These are phyloP conservation scores for Macroteleia sp. DNA, from an alignment of 2,888 invertebrate genomes.

Conservation along the genomic window DNA sequence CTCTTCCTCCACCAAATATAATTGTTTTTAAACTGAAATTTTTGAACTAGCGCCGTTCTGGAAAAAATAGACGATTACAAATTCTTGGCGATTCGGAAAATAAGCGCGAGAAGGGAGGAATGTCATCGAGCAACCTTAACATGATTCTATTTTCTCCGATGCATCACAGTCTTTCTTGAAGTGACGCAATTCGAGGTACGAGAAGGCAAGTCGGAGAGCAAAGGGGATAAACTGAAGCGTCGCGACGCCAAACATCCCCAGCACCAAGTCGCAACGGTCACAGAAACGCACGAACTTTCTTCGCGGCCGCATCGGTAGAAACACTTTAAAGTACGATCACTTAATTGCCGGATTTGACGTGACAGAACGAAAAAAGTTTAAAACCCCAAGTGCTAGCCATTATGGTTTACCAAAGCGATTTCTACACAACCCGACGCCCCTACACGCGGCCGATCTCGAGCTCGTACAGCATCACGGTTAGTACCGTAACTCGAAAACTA, in stretches of 20 bases:
- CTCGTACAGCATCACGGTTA: slow-evolving; percentile 92
- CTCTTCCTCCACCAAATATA: slow-evolving; percentile 11
- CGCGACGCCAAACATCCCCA: slow-evolving; percentile 65
- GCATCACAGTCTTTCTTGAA: slow-evolving; percentile 69
- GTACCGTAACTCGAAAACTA: slow-evolving; percentile 81
- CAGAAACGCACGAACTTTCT: slow-evolving; percentile 83
- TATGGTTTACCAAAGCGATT: slow-evolving; percentile 97
- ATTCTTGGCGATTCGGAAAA: slow-evolving; percentile 56
- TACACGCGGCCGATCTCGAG: slow-evolving; percentile 89
- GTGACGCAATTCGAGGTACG: slow-evolving; percentile 68
- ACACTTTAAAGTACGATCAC: slow-evolving; percentile 47
- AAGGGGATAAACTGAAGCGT: slow-evolving; percentile 50
- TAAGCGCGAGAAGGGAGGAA: slow-evolving; percentile 60
- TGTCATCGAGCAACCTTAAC: slow-evolving; percentile 80
- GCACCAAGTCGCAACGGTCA: slow-evolving; percentile 35
- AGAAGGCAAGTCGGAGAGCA: slow-evolving; percentile 48
- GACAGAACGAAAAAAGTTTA: slow-evolving; percentile 58
- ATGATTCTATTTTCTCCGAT: slow-evolving; percentile 83
- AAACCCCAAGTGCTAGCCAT: slow-evolving; percentile 79
- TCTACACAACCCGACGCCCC: slow-evolving; percentile 94
- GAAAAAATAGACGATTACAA: slow-evolving; percentile 63
- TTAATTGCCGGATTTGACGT: slow-evolving; percentile 37
- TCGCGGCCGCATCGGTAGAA: slow-evolving; percentile 77
- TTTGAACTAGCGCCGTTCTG: slow-evolving; percentile 32
- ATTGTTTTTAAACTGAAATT: slow-evolving; percentile 34